Percentiles rank a stretch among this genome's conserved stretches.
These are phyloP conservation scores for Apis florea DNA, from an alignment of 1,140 invertebrate genomes.

Conservation along the genomic window DNA sequence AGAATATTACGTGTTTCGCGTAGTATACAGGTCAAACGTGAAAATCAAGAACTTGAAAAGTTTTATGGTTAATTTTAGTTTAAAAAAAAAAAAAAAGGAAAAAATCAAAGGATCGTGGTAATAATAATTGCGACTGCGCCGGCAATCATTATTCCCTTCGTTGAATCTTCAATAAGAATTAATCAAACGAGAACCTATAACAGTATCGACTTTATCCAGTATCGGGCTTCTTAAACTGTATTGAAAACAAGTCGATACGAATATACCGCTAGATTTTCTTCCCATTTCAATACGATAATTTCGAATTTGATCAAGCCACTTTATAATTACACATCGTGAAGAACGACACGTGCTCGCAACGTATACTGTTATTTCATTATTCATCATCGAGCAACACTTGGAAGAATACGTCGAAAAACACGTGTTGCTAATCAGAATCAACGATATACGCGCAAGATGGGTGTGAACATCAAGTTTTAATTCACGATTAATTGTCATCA, in stretches of 20 bases:
- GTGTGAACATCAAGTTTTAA: too few relatives aligned
- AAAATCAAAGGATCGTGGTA: too few relatives aligned
- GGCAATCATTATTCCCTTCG: too few relatives aligned
- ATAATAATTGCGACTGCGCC: too few relatives aligned
- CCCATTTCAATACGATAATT: neutral
- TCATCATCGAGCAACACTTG: too few relatives aligned
- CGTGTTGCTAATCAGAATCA: too few relatives aligned
- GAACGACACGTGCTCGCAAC: too few relatives aligned
- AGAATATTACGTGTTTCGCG: conserved; percentile 23
- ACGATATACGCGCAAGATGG: too few relatives aligned
- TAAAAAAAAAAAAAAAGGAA: neutral
- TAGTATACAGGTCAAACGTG: neutral
- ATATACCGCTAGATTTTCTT: conserved; percentile 16
- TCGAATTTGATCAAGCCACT: conserved; percentile 12
- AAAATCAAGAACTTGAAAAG: neutral
- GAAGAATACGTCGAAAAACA: too few relatives aligned
- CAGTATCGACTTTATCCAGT: neutral
- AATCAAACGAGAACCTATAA: neutral
- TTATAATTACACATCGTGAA: neutral
- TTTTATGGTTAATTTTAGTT: neutral
- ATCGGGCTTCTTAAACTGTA: neutral
- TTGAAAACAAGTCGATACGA: conserved; percentile 12
- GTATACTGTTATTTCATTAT: too few relatives aligned
- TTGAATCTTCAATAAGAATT: neutral
- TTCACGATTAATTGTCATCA: too few relatives aligned